These are phyloP conservation scores for Lasioglossum baleicum DNA, from an alignment of 1,140 invertebrate species.

Conservation along the genomic window DNA sequence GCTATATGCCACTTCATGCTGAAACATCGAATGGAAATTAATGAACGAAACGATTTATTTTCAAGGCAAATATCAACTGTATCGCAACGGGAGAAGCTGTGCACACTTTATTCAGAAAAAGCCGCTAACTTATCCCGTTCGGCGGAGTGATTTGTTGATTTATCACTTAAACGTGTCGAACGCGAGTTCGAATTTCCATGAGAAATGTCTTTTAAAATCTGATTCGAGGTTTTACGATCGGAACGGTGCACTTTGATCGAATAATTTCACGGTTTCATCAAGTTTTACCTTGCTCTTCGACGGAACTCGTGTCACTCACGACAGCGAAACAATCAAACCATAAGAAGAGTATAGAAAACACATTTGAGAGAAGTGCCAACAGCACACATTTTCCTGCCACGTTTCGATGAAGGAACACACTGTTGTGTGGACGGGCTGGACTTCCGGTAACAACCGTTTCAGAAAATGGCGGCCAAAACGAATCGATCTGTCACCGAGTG, in stretches of 20 bases:
- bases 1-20: constrained; percentile 75
- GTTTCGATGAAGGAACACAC: constrained; percentile 64
- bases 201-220: neutral
- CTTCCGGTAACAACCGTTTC: constrained; percentile 62
- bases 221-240: neutral
- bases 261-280: neutral
- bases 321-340: constrained; percentile 13
- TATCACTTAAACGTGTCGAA: neutral
- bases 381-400: constrained; percentile 71
- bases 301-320: constrained; percentile 14
- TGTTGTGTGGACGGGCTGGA: constrained; percentile 45
- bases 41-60: constrained; percentile 16
- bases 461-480: constrained; percentile 51
- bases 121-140: neutral
- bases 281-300: constrained; percentile 18
- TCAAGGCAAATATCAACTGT: neutral
- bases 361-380: constrained; percentile 67
- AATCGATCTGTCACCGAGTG: constrained; percentile 1
- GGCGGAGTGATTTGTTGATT: neutral
- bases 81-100: neutral
- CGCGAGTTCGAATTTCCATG: neutral
- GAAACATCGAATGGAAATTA: constrained; percentile 57
- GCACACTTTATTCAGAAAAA: constrained; percentile 16
- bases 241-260: neutral
- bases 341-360: constrained; percentile 9